These are phyloP conservation scores for Drosophila mayaguana DNA, from an alignment of 2,888 invertebrate species.

Conservation along the genomic window DNA sequence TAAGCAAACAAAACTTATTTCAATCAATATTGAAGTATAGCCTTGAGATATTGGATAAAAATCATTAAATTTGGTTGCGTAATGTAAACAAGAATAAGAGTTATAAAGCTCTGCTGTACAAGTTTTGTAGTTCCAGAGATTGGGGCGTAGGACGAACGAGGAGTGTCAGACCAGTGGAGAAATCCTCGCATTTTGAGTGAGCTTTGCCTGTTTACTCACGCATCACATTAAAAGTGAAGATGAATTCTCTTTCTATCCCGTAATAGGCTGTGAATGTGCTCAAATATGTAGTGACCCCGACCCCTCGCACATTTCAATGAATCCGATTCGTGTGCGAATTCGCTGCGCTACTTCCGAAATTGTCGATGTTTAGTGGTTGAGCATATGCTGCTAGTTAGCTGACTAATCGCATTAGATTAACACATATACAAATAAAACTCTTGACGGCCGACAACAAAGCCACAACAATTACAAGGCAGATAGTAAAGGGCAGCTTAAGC, in stretches of 20 bases:
- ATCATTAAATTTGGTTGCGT: rapidly evolving
- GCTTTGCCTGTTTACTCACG: too few species aligned
- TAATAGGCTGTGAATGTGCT: background rate
- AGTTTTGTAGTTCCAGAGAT: background rate
- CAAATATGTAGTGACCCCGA: background rate
- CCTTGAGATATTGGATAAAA: too few species aligned
- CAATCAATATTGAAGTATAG: background rate
- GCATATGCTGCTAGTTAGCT: conserved; percentile 34
- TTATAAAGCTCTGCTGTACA: too few species aligned
- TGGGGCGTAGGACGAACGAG: background rate
- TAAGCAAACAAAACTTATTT: background rate
- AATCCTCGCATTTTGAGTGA: too few species aligned
- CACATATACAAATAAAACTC: conserved; percentile 50
- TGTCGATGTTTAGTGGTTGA: background rate
- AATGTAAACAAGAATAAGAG: background rate
- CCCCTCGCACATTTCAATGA: background rate
- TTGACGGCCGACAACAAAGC: conserved; percentile 35
- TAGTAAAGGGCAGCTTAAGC: conserved; percentile 21
- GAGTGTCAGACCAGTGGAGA: too few species aligned
- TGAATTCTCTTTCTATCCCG: background rate
- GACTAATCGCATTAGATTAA: conserved; percentile 73
- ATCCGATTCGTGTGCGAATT: background rate
- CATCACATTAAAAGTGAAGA: background rate
- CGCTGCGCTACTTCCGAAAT: background rate
- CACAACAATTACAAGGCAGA: conserved; percentile 47